Base-by-base conservation (phyloP, 2,797 vertebrate species). In the Cossypha heuglini region DNA sequence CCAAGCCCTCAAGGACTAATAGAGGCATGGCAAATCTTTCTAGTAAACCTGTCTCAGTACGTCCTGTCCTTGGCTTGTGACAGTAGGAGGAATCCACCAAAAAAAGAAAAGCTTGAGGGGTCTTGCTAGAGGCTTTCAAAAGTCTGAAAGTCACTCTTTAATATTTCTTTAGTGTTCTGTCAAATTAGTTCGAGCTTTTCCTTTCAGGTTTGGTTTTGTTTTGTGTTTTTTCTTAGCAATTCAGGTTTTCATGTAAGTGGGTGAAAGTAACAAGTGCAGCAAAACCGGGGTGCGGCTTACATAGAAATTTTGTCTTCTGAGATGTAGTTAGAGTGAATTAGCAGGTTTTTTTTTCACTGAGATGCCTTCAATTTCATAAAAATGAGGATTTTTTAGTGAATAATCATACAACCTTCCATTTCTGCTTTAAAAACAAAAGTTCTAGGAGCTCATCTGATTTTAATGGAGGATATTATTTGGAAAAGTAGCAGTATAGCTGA, bases 331-430 rank as follows among this genome's bases (percentile, higher is more conserved):
- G 28, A 68, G 9, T 45, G 13, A 38, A 37, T 75, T 88, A 58
- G n/a, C 8, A 6, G 19, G 25, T 55, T 49, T 59, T 85, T 45
- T 54, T 66, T 59, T 67, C 20, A 58, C 11, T 38, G 24, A 59
- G 31, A 37, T 42, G 7, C 59, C 15, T 87, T 90, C 8, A 20
- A 5, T 84, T 78, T 49, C 7, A 72, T 76, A 79, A 58, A 69
- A 85, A 66, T 33, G 3, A 0, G 0, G 1, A 16, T 10, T 28
- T n/a, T 86, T 86, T 51, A 40, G 37, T 68, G 51, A 51, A 61
- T 75, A 84, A 33, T 42, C 8, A 61, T 72, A 3, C 31, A 87
- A 21, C 28, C 16, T 79, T 64, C 28, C 15, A 33, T 71, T 68
- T 92, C 19, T 67, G 18, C 18, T 83, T 75, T 46, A 35, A 71